These are phyloP conservation scores for Cryptotermes secundus DNA, from an alignment of 1,140 invertebrate genomes.

Conservation along the genomic window DNA sequence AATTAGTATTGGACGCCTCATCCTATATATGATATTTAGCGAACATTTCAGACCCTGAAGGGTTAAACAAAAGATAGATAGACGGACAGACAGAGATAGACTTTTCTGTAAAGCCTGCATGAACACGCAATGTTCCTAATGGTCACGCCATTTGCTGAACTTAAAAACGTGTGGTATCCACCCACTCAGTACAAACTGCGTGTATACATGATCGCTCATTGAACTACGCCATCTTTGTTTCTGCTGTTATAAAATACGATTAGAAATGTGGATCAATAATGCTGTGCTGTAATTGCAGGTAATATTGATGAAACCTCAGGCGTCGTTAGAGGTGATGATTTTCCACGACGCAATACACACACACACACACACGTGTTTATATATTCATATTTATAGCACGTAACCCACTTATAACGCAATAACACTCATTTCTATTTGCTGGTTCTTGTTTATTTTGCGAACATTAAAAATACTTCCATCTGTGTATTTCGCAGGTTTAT, in stretches of 20 bases:
- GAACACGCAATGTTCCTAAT: slow-evolving; percentile 10
- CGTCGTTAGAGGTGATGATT: neutral
- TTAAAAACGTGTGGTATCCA: neutral
- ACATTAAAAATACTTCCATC: neutral
- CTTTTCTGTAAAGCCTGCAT: slow-evolving; percentile 4
- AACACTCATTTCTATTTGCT: neutral
- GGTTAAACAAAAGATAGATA: slow-evolving; percentile 26
- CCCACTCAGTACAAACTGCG: slow-evolving; percentile 3
- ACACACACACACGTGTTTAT: too few species aligned
- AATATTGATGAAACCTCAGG: neutral
- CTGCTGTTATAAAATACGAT: slow-evolving; percentile 15
- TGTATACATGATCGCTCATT: slow-evolving; percentile 13
- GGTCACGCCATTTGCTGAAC: slow-evolving; percentile 17
- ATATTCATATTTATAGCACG: too few species aligned
- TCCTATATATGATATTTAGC: slow-evolving; percentile 25
- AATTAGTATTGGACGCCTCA: slow-evolving; percentile 24
- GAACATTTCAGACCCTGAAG: slow-evolving; percentile 27
- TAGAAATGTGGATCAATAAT: neutral
- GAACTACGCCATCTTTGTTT: slow-evolving; percentile 18
- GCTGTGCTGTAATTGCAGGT: neutral
- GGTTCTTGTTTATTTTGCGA: neutral
- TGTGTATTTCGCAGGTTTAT: neutral
- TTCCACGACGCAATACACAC: slow-evolving; percentile 14
- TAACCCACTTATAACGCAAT: neutral
- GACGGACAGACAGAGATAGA: slow-evolving; percentile 20